Evolutionary conservation across 1,140 invertebrate genomes (phyloP).

Genomic region (Eupeodes corollae): DNA sequence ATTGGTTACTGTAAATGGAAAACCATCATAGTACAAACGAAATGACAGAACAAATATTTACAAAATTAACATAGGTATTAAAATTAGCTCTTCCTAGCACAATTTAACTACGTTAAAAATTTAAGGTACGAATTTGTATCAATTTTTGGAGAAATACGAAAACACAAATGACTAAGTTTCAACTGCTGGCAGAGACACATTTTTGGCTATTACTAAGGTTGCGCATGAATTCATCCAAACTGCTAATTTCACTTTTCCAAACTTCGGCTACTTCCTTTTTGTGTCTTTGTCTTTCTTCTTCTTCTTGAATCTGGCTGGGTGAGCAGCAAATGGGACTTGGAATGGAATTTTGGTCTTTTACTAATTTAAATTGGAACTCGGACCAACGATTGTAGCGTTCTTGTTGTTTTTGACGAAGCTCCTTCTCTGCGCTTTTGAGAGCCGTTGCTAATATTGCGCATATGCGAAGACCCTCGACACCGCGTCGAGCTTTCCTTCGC

Average conservation of each 20-base stretch:
- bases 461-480: slow-evolving; percentile 26
- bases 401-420: slow-evolving; percentile 33
- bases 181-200: background rate
- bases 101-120: too few relatives aligned
- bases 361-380: slow-evolving; percentile 28
- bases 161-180: too few relatives aligned
- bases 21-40: slow-evolving; percentile 3
- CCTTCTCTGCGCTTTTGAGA: slow-evolving; percentile 24
- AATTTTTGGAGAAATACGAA: too few relatives aligned
- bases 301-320: too few relatives aligned
- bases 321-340: too few relatives aligned
- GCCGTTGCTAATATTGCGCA: slow-evolving; percentile 34
- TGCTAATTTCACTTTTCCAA: slow-evolving; percentile 34
- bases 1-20: slow-evolving; percentile 8
- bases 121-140: too few relatives aligned
- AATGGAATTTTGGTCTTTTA: slow-evolving; percentile 13
- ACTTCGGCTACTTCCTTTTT: slow-evolving; percentile 24
- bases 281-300: slow-evolving; percentile 10
- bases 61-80: too few relatives aligned
- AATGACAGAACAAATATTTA: background rate
- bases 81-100: too few relatives aligned
- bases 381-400: slow-evolving; percentile 31
- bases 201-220: slow-evolving; percentile 22
- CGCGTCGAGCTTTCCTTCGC: slow-evolving; percentile 29
- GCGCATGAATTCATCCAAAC: slow-evolving; percentile 32